A percentile compares a stretch with the other conserved stretches of the same genome.
Evolutionary conservation across 2,888 invertebrate species (phyloP).

Genomic region (Gastrophysa polygoni): DNA sequence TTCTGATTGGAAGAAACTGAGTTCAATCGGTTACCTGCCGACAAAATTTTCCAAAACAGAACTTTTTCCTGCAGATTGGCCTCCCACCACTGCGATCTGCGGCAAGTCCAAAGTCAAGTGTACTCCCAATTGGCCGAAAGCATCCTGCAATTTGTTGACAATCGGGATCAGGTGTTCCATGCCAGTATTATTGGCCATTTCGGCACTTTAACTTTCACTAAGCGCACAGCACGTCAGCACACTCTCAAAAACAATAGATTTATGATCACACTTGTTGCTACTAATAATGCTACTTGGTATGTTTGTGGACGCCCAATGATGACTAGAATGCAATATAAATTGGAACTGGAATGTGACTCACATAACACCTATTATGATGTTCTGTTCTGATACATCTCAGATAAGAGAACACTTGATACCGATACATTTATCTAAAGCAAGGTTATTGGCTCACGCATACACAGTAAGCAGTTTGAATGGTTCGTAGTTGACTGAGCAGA

Average conservation of each 20-base stretch:
- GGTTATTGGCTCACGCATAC: not conserved
- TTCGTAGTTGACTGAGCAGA: not conserved
- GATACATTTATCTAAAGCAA: not conserved
- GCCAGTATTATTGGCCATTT: conserved; percentile 76
- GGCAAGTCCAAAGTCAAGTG: conserved; percentile 98
- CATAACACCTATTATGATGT: not conserved
- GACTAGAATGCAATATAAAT: not conserved
- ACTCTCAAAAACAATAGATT: not conserved
- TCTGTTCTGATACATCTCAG: not conserved
- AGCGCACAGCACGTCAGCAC: not conserved
- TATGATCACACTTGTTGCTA: no score
- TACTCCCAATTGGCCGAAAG: conserved; percentile 97
- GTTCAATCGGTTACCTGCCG: conserved; percentile 90
- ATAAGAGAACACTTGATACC: not conserved
- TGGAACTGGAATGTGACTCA: not conserved
- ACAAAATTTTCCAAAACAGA: conserved; percentile 99
- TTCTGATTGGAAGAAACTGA: no score
- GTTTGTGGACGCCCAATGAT: not conserved
- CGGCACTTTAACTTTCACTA: conserved; percentile 1
- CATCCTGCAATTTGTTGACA: conserved; percentile 99
- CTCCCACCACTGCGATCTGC: conserved; percentile 99
- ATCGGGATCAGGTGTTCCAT: conserved; percentile 99
- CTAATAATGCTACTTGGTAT: no score
- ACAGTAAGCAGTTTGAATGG: not conserved
- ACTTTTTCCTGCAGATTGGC: conserved; percentile 99